These are phyloP conservation scores for Agapostemon virescens DNA, from an alignment of 2,888 invertebrate species.

Conservation along the genomic window DNA sequence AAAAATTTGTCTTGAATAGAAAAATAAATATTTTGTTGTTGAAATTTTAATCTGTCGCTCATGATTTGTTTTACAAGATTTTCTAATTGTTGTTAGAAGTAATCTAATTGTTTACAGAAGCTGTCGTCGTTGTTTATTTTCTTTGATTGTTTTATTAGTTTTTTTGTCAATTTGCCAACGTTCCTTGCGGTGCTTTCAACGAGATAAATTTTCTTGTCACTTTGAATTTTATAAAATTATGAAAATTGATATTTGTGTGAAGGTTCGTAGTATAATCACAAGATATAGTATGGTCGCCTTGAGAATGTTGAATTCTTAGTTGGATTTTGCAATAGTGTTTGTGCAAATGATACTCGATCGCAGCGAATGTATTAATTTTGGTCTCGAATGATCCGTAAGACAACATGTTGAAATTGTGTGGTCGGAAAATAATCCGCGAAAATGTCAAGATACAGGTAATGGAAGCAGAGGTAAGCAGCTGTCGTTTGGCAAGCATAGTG, in stretches of 20 bases:
- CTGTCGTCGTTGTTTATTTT: too few species aligned
- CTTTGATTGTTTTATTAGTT: too few species aligned
- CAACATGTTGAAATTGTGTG: slow-evolving; percentile 44
- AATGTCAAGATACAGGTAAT: slow-evolving; percentile 65
- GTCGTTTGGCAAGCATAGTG: slow-evolving; percentile 70
- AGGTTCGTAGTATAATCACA: neutral
- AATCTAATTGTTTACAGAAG: too few species aligned
- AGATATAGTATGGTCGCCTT: neutral
- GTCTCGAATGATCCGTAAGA: slow-evolving; percentile 16
- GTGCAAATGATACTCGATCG: neutral
- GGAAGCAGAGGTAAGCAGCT: slow-evolving; percentile 66
- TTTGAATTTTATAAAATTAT: neutral
- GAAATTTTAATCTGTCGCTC: neutral
- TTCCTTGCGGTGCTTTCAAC: too few species aligned
- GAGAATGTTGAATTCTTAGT: neutral
- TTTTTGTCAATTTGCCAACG: too few species aligned
- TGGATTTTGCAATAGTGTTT: neutral
- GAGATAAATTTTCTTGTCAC: too few species aligned
- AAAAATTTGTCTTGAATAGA: too few species aligned
- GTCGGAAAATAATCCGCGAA: slow-evolving; percentile 48
- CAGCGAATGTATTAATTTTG: slow-evolving; percentile 21
- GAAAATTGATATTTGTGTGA: neutral
- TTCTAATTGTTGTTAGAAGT: too few species aligned
- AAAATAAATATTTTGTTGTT: neutral
- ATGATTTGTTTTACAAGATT: neutral